These are phyloP conservation scores for Tetheella fluctuosa DNA, from an alignment of 2,888 invertebrate genomes.

Conservation along the genomic window DNA sequence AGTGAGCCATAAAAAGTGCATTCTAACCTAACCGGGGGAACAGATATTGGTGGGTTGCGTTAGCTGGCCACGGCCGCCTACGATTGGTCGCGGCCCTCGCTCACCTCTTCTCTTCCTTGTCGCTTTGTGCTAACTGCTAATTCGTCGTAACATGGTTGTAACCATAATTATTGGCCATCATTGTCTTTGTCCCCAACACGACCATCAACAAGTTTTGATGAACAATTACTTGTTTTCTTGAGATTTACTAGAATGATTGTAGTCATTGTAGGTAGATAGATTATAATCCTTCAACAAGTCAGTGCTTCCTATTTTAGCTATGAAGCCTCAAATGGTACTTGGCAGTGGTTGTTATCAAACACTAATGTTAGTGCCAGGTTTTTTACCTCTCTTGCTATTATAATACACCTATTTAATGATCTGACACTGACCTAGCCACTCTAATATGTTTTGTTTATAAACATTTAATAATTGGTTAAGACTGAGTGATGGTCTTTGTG, in stretches of 20 bases:
- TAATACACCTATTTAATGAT: not conserved
- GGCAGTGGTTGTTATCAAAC: not conserved
- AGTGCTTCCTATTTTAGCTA: not conserved
- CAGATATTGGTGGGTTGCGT: slow-evolving; percentile 34
- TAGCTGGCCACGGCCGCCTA: slow-evolving; percentile 40
- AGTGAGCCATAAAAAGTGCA: slow-evolving; percentile 39
- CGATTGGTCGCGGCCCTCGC: slow-evolving; percentile 35
- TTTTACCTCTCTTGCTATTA: not conserved
- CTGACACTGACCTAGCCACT: slow-evolving; percentile 1
- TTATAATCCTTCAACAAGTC: no score
- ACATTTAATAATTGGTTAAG: not conserved
- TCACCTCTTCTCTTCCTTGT: slow-evolving; percentile 24
- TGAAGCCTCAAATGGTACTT: not conserved
- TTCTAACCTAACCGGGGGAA: slow-evolving; percentile 60
- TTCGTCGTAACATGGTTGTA: not conserved
- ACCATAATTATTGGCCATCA: not conserved
- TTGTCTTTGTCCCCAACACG: not conserved
- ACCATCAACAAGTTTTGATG: slow-evolving; percentile 3
- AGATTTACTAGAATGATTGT: not conserved
- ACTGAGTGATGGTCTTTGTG: not conserved
- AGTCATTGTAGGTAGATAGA: no score
- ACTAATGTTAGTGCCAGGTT: not conserved
- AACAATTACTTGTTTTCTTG: not conserved
- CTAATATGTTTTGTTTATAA: not conserved
- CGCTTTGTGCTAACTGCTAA: slow-evolving; percentile 16